phyloP scores from a whole-genome alignment of 2,113 vertebrate genomes.

The Gnathonemus longibarbis region DNA sequence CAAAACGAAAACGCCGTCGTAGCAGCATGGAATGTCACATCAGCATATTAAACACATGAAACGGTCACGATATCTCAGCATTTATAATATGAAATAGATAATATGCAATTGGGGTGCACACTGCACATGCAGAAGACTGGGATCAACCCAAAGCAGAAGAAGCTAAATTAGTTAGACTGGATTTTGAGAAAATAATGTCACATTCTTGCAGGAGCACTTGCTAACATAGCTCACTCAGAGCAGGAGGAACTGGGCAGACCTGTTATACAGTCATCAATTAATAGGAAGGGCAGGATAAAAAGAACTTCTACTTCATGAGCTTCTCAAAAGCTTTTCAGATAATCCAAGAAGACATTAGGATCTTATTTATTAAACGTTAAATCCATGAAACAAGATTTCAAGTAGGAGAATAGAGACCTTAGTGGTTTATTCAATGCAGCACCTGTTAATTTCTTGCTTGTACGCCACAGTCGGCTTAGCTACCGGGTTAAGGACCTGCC shows the following conservation, averaged over 20 bases:
- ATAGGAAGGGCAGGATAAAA: background rate
- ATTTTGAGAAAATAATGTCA: background rate
- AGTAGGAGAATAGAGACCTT: background rate
- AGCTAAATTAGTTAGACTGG: background rate
- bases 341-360: background rate
- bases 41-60: background rate
- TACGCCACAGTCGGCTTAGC: background rate
- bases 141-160: background rate
- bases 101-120: background rate
- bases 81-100: background rate
- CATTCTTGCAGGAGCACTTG: background rate
- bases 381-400: background rate
- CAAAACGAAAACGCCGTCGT: background rate
- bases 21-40: background rate
- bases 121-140: background rate
- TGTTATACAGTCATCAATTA: slow-evolving; percentile 25
- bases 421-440: background rate
- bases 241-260: slow-evolving; percentile 53
- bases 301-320: background rate
- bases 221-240: background rate
- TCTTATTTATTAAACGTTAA: background rate
- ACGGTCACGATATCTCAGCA: background rate
- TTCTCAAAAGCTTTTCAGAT: background rate
- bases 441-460: background rate
- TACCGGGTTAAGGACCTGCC: background rate